Evolutionary conservation across 2,113 vertebrate genomes (phyloP).

Genomic region (Pampusana beccarii): DNA sequence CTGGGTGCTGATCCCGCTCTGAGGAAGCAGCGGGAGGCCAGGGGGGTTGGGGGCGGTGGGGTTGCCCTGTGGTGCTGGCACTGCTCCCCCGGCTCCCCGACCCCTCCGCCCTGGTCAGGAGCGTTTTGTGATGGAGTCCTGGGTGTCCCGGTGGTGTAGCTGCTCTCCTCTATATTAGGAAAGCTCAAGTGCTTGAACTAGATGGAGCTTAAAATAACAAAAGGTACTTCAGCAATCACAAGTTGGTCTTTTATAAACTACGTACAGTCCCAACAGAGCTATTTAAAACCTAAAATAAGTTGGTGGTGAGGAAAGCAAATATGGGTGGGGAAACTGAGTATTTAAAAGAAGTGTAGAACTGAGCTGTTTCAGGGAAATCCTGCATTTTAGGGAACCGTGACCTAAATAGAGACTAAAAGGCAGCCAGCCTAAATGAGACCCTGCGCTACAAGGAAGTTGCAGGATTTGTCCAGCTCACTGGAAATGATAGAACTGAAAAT

Average conservation of each 20-base stretch:
- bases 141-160: background rate
- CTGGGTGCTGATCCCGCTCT: background rate
- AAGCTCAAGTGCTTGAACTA: background rate
- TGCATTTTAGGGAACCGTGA: background rate
- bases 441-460: conserved; percentile 16
- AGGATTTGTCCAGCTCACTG: background rate
- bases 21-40: too few relatives aligned
- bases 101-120: accelerated
- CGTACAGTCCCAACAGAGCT: background rate
- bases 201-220: conserved; percentile 27
- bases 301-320: background rate
- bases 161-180: background rate
- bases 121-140: background rate
- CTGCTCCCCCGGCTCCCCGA: too few relatives aligned
- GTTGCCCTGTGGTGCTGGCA: background rate
- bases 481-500: conserved; percentile 28
- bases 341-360: background rate
- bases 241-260: background rate
- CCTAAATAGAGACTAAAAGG: background rate
- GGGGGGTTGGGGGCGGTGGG: background rate
- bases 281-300: background rate
- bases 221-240: background rate
- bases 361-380: conserved; percentile 22
- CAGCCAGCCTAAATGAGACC: background rate
- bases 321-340: background rate